phyloP scores from a whole-genome alignment of 2,797 vertebrate genomes.

The Enteromius viviparus region DNA sequence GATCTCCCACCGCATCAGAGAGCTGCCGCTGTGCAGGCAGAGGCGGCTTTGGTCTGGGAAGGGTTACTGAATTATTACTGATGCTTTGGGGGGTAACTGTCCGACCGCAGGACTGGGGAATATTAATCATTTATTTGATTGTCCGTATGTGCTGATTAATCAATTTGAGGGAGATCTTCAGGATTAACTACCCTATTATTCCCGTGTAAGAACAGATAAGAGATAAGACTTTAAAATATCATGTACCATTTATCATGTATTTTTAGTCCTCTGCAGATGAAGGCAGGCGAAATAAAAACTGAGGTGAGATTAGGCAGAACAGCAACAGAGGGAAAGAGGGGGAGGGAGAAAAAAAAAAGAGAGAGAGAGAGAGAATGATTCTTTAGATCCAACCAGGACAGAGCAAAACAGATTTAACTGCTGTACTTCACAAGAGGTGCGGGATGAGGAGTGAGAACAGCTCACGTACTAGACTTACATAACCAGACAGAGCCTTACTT shows the following conservation, averaged over 20 bases:
- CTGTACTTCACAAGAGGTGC: conserved; percentile 60
- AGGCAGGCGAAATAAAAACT: conserved; percentile 83
- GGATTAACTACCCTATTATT: conserved; percentile 88
- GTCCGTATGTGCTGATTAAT: conserved; percentile 87
- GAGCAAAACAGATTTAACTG: conserved; percentile 47
- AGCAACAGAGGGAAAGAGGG: conserved; percentile 67
- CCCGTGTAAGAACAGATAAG: conserved; percentile 83
- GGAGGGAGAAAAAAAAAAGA: conserved; percentile 12
- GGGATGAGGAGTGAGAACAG: conserved; percentile 33
- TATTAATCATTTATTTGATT: conserved; percentile 90
- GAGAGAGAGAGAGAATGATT: conserved; percentile 47
- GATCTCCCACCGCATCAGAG: conserved; percentile 74
- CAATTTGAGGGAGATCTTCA: conserved; percentile 83
- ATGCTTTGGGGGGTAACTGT: conserved; percentile 82
- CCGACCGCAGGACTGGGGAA: conserved; percentile 77
- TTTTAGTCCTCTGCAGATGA: conserved; percentile 85
- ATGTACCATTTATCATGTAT: conserved; percentile 87
- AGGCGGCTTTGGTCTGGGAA: conserved; percentile 77
- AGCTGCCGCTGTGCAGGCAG: conserved; percentile 73
- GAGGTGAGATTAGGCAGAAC: conserved; percentile 78
- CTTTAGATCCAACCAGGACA: conserved; percentile 58
- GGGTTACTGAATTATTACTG: conserved; percentile 86
- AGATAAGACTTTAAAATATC: conserved; percentile 86
- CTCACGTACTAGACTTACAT: conserved; percentile 67
- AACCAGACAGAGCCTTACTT: conserved; percentile 28